Conservation (phyloP, 2,113 vertebrate genomes). For the Macrotus californicus region DNA sequence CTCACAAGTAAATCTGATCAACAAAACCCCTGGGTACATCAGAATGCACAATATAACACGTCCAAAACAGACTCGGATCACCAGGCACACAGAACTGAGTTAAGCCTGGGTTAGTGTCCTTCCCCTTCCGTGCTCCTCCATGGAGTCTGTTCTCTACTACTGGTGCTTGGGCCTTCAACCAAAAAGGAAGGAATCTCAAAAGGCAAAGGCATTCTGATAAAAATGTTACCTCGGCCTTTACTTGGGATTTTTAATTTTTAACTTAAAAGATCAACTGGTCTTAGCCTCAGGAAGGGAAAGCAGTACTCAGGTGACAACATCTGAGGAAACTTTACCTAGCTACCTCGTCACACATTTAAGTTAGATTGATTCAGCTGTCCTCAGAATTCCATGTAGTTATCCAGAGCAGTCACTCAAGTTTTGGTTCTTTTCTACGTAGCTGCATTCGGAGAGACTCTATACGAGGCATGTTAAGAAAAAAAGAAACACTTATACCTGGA, state of each 20-base stretch:
- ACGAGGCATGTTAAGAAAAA: conserved; percentile 71
- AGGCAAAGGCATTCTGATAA: conserved; percentile 12
- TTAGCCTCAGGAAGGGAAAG: conserved; percentile 36
- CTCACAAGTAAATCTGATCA: conserved; percentile 71
- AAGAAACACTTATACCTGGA: conserved; percentile 86
- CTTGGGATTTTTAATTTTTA: background rate
- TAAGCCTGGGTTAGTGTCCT: conserved; percentile 33
- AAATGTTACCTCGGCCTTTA: conserved; percentile 39
- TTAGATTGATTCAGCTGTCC: conserved; percentile 70
- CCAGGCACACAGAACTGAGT: conserved; percentile 39
- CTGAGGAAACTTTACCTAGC: conserved; percentile 63
- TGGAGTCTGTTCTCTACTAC: background rate
- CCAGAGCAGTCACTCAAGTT: conserved; percentile 65
- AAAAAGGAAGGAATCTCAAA: conserved; percentile 5
- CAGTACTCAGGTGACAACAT: conserved; percentile 54
- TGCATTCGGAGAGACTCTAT: conserved; percentile 71
- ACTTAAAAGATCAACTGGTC: conserved; percentile 43
- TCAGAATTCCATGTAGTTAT: conserved; percentile 69
- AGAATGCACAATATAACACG: conserved; percentile 69
- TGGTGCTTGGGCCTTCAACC: background rate
- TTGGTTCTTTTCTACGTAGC: conserved; percentile 74
- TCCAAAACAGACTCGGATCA: conserved; percentile 42
- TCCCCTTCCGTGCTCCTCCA: background rate
- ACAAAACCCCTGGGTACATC: conserved; percentile 67
- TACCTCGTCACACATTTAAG: conserved; percentile 28